Conservation (phyloP, 2,888 invertebrate species). For the Mesochorus sp. region DNA sequence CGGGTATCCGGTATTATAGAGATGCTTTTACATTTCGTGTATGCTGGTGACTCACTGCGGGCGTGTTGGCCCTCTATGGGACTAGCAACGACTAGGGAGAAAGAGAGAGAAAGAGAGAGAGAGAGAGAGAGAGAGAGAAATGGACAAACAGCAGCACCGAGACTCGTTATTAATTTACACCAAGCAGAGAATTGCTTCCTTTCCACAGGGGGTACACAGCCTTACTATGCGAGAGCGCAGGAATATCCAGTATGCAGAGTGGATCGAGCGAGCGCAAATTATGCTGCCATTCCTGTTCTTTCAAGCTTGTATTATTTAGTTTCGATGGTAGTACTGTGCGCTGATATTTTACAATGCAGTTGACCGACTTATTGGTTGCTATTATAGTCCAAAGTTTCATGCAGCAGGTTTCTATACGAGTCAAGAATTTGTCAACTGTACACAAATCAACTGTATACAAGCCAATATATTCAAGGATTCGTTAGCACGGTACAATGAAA, state of each 20-base stretch:
- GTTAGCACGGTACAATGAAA: too few relatives aligned
- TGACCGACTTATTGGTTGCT: background rate
- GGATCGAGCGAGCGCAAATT: conserved; percentile 38
- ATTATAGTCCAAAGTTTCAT: background rate
- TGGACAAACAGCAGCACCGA: conserved; percentile 12
- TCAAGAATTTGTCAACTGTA: too few relatives aligned
- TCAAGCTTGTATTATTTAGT: conserved; percentile 14
- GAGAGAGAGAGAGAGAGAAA: conserved; percentile 1
- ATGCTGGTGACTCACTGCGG: conserved; percentile 49
- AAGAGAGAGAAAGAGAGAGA: background rate
- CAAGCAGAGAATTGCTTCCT: conserved; percentile 71
- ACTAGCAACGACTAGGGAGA: conserved; percentile 27
- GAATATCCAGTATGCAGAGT: conserved; percentile 29
- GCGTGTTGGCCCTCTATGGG: conserved; percentile 15
- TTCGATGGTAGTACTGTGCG: background rate
- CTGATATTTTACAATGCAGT: background rate
- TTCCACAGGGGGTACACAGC: conserved; percentile 38
- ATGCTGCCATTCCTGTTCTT: conserved; percentile 18
- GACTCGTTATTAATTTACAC: conserved; percentile 76
- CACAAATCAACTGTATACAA: too few relatives aligned
- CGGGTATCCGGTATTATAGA: conserved; percentile 27
- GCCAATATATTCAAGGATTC: too few relatives aligned
- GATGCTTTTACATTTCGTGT: conserved; percentile 4
- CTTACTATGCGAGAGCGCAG: background rate
- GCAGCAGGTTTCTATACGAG: background rate